Base-by-base conservation (phyloP, 2,888 invertebrate species). In the Stenoptilia bipunctidactyla region DNA sequence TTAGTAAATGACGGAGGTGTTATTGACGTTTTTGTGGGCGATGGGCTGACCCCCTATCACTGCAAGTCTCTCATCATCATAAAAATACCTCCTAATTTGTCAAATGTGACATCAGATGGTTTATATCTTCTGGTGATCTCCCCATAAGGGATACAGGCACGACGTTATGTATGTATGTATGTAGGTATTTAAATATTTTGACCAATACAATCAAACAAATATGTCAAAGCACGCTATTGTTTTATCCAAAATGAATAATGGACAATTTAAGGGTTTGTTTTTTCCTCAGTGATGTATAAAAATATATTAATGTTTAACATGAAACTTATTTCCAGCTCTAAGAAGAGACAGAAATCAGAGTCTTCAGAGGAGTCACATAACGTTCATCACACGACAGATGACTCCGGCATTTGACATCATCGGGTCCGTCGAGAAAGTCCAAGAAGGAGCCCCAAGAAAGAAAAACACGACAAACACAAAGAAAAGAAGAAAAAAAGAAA, bases 371-470 rank as follows among this genome's bases (percentile, higher is more conserved):
- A 79, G 40, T 82, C 82, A 0, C 34, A 80, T 44, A 75, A 82
- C 50, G 61, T 75, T 38, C 80, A 82, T 1, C 83, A 82, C 38
- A 83, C 83, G 1, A 83, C 83, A 0, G 83, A 83, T 42, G 83
- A 83, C 37, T 83, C 83, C 15, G 83, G 83, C 39, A 83, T 83
- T 74, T 83, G 83, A 83, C 83, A 83, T 70, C 76, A 82, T 44
- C 66, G 79, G 27, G 66, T 76, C 43, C 66, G 77, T 38, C 65
- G 76, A 47, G 77, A 74, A 14, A 77, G 77, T 55, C 77, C 75
- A 1, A 66, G 58, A 40, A 58, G 66, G 35, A 67, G 65, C 49
- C 67, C 62, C 38, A 56, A 52, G 38, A 57, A 53, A 42, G 56
- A 54, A 42, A 48, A 61, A 34, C 50, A 55, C 37, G 56, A 63